These are phyloP conservation scores for Drosophila seguyi DNA, from an alignment of 1,140 invertebrate species.

Conservation along the genomic window DNA sequence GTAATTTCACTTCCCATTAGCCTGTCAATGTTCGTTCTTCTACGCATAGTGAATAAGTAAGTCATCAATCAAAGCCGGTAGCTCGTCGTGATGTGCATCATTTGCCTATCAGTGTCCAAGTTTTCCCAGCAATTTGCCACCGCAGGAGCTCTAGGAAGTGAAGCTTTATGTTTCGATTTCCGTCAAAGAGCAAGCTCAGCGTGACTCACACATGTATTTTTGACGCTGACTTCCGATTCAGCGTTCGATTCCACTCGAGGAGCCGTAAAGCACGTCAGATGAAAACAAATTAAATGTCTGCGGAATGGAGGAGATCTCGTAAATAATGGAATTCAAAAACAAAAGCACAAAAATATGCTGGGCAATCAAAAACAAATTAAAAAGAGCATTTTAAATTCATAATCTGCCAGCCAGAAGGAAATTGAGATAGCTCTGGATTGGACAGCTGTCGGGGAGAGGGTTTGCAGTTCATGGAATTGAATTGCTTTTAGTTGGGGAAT, in stretches of 20 bases:
- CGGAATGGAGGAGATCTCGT: conserved; percentile 43
- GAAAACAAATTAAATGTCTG: conserved; percentile 64
- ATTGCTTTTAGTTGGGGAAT: conserved; percentile 40
- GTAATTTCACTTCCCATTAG: conserved; percentile 32
- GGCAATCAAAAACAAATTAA: conserved; percentile 70
- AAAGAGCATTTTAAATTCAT: conserved; percentile 64
- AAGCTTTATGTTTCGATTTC: conserved; percentile 43
- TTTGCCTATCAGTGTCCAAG: conserved; percentile 43
- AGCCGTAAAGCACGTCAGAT: conserved; percentile 38
- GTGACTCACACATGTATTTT: conserved; percentile 63
- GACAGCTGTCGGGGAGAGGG: conserved; percentile 14
- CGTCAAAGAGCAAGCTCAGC: conserved; percentile 4
- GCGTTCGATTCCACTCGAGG: neutral
- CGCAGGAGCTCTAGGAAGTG: conserved; percentile 19
- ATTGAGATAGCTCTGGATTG: conserved; percentile 38
- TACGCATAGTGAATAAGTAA: conserved; percentile 23
- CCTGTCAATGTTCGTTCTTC: conserved; percentile 1
- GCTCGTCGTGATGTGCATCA: conserved; percentile 31
- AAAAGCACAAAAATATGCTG: conserved; percentile 52
- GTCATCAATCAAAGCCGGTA: conserved; percentile 44
- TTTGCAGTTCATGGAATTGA: conserved; percentile 3
- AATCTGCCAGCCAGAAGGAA: conserved; percentile 57
- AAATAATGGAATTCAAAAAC: conserved; percentile 55
- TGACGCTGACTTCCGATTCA: conserved; percentile 28
- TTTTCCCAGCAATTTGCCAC: conserved; percentile 30